Base-by-base conservation (phyloP, 2,888 invertebrate genomes). In the Falcaria lacertinaria region DNA sequence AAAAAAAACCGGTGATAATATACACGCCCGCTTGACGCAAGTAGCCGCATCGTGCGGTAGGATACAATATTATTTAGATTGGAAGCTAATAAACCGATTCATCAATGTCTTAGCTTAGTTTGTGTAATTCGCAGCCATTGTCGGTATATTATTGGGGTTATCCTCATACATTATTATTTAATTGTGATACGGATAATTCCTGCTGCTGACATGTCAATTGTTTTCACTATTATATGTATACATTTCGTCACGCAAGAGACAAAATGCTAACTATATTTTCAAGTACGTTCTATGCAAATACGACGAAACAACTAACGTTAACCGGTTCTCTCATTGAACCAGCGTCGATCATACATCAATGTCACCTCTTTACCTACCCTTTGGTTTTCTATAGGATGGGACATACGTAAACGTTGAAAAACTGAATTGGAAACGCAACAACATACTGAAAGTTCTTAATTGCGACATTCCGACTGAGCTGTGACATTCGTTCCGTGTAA, bases 281-380 rank as follows among this genome's bases (percentile, higher is more conserved):
- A 57, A 57, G 57, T 67, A 58, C 50, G 52, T 62, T 58, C 54
- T 67, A 74, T 73, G 71, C 64, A 71, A 71, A 72, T 74, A 65
- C 60, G 64, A 58, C n/a, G n/a, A 46, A 42, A 54, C 51, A 41
- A 48, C 50, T 50, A 49, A 45, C 52, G 40, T 54, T 51, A 54
- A 61, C 58, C 54, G 60, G 65, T 52, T 56, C 43, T 64, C 51
- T 58, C 52, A 60, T 57, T 59, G 57, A 50, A 64, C 54, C 45
- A 47, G 60, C 64, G 70, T 64, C 66, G 70, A 74, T 72, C 65
- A 78, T 79, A 69, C 60, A 74, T 82, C 78, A 80, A 68, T 68
- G 80, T 75, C 79, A 69, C 48, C 60, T 65, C 62, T 57, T 60
- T 62, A 57, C 60, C 56, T 61, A 58, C 45, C 46, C 52, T 47